These are phyloP conservation scores for Rhegmatorhina hoffmannsi DNA, from an alignment of 2,113 vertebrate species.

Conservation along the genomic window DNA sequence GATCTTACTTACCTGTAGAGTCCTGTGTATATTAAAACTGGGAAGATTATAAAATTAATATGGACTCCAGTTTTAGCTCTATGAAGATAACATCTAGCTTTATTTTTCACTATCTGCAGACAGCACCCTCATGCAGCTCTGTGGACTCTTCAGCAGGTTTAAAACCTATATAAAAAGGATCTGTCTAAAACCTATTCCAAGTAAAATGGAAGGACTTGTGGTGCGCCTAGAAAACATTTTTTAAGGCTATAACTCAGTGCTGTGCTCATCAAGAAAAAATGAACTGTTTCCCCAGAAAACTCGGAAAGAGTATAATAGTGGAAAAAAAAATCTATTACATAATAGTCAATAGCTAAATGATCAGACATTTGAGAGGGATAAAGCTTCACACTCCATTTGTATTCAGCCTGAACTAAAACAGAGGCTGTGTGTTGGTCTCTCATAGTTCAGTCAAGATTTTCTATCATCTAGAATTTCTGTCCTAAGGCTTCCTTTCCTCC, in stretches of 20 bases:
- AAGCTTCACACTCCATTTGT: background rate
- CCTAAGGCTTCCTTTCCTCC: background rate
- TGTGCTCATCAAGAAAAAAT: background rate
- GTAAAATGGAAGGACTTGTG: background rate
- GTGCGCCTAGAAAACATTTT: background rate
- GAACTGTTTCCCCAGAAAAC: background rate
- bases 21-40: background rate
- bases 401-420: background rate
- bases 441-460: background rate
- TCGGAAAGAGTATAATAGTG: background rate
- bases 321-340: background rate
- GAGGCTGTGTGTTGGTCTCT: background rate
- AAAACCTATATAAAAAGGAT: background rate
- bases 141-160: background rate
- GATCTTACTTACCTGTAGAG: background rate
- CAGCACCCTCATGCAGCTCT: background rate
- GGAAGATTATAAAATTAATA: conserved; percentile 11
- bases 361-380: background rate
- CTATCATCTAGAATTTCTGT: background rate
- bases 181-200: background rate
- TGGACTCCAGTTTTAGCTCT: background rate
- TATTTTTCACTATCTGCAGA: conserved; percentile 8
- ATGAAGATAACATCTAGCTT: background rate
- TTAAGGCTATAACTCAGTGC: background rate
- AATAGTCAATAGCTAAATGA: background rate